Base-by-base conservation (phyloP, 2,113 vertebrate species). In the Deroptyus accipitrinus region DNA sequence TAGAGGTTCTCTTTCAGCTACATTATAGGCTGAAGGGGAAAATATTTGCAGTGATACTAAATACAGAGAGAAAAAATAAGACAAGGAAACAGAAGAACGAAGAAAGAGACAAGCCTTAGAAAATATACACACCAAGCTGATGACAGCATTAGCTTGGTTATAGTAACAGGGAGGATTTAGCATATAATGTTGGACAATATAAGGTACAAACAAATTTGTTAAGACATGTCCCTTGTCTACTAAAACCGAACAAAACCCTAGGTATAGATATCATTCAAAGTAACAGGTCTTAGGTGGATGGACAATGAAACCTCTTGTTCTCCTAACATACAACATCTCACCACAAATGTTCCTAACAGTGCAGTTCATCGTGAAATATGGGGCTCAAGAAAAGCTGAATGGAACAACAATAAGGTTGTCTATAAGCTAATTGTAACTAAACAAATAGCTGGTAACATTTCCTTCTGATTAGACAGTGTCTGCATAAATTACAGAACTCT, bases 401-500 rank as follows among this genome's bases (percentile, higher is more conserved):
- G 48, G 73, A 92, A 92, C 55, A 83, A 86, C 55, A 64, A 72
- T 61, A 92, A 84, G 15, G 8, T 48, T 77, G 79, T 68, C 78
- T 91, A 25, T 64, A 95, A 92, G 35, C 72, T 88, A 95, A 81
- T 55, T 57, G 66, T 76, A 88, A 86, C 92, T 94, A 84, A 95
- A 96, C 62, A 95, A 93, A 94, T 77, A 95, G 57, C 81, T 88
- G 48, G 57, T 49, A 96, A 79, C 57, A 82, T 93, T 97, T 97
- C 77, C 80, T 82, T 83, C 86, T 97, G 93, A 97, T 97, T 97
- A 96, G 62, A 95, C 57, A 72, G 88, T 48, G 37, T 79, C 89
- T 95, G 63, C 72, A 92, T 97, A 95, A 97, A 84, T 97, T 96
- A 96, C 75, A 92, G 76, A 69, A 85, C 89, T 94, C 67, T 91